Percentiles rank a stretch among this genome's conserved stretches.
These are phyloP conservation scores for Spea bombifrons DNA, from an alignment of 2,113 vertebrate species.

Conservation along the genomic window DNA sequence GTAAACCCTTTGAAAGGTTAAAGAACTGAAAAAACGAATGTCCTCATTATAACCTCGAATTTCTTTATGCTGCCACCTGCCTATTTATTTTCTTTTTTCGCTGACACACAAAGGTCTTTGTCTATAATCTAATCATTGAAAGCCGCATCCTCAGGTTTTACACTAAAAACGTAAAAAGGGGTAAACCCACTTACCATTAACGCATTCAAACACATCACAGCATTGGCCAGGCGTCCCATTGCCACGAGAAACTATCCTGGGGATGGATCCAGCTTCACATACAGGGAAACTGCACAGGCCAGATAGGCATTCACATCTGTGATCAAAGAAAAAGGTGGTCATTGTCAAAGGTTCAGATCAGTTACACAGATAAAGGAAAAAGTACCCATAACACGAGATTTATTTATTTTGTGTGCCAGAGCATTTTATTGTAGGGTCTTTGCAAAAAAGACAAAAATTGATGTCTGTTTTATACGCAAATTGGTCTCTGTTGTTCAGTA, in stretches of 20 bases:
- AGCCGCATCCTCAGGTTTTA: too few species aligned
- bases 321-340: slow-evolving; percentile 59
- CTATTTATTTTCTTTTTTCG: not conserved
- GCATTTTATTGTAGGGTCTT: not conserved
- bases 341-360: not conserved
- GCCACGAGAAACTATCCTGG: slow-evolving; percentile 79
- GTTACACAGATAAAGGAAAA: not conserved
- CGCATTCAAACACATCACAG: slow-evolving; percentile 87
- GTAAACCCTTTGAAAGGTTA: slow-evolving; percentile 33
- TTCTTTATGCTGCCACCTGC: not conserved
- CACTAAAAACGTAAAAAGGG: not conserved
- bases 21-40: not conserved
- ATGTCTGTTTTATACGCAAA: too few species aligned
- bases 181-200: slow-evolving; percentile 78
- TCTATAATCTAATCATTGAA: not conserved
- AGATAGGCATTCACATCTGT: slow-evolving; percentile 86
- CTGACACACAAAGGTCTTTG: not conserved
- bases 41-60: slow-evolving; percentile 7
- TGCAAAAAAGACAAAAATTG: not conserved
- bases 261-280: slow-evolving; percentile 76
- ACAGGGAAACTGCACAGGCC: slow-evolving; percentile 78
- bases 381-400: too few species aligned
- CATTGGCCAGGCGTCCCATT: slow-evolving; percentile 85
- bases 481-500: too few species aligned
- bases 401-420: too few species aligned